These are phyloP conservation scores for Pseudococcus longispinus DNA, from an alignment of 2,888 invertebrate species.

Conservation along the genomic window DNA sequence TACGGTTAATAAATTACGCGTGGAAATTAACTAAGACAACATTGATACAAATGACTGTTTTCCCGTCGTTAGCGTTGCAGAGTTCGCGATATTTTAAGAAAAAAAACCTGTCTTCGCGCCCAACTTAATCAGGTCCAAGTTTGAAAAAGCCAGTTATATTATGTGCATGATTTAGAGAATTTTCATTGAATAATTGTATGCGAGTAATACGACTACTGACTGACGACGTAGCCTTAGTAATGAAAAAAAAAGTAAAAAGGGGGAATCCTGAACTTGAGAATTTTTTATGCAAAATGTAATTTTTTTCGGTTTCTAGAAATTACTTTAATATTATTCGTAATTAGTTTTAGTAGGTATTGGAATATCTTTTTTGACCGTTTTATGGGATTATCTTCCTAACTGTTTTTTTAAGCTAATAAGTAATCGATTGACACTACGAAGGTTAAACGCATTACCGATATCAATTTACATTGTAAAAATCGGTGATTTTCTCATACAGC, in stretches of 20 bases:
- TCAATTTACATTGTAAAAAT: not conserved
- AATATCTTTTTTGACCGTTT: not conserved
- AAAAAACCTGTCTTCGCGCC: not conserved
- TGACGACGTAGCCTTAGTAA: not conserved
- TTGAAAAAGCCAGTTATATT: not conserved
- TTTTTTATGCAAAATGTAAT: not conserved
- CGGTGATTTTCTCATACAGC: not conserved
- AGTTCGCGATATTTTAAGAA: not conserved
- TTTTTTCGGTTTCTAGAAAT: not conserved
- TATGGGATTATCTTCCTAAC: not conserved
- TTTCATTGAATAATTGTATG: not conserved
- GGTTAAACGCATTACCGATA: not conserved
- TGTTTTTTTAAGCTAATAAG: not conserved
- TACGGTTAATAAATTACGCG: constrained; percentile 39
- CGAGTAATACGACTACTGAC: too few species aligned
- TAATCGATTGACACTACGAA: not conserved
- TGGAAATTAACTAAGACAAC: constrained; percentile 23
- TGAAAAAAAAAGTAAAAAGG: not conserved
- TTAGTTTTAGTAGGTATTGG: too few species aligned
- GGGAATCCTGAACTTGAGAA: not conserved
- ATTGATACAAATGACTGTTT: constrained; percentile 33
- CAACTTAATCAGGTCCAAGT: not conserved
- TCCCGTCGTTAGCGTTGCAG: not conserved
- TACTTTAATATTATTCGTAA: too few species aligned
- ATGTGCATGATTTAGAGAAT: not conserved